These are phyloP conservation scores for Verasper variegatus DNA, from an alignment of 2,113 vertebrate genomes.

Conservation along the genomic window DNA sequence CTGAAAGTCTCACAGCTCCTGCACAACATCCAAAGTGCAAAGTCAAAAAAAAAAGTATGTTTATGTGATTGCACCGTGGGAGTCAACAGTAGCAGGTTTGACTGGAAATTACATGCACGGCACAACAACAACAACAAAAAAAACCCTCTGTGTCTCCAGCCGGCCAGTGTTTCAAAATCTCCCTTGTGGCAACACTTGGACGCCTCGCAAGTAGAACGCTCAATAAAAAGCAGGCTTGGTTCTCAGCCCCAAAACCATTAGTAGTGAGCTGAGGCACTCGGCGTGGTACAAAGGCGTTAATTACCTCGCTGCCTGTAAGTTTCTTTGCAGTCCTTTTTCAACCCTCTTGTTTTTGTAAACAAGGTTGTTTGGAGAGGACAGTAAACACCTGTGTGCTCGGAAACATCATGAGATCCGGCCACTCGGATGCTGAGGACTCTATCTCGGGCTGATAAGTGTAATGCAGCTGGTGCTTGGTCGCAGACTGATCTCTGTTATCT, in stretches of 20 bases:
- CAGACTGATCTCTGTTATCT: constrained; percentile 50
- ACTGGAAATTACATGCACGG: constrained; percentile 71
- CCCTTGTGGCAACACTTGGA: constrained; percentile 75
- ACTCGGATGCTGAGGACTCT: constrained; percentile 42
- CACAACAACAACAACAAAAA: constrained; percentile 56
- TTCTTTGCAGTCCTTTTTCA: constrained; percentile 36
- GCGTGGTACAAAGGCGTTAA: constrained; percentile 70
- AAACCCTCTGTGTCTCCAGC: constrained; percentile 59
- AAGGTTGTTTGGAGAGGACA: constrained; percentile 53
- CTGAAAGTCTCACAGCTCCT: constrained; percentile 41
- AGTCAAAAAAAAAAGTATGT: constrained; percentile 40
- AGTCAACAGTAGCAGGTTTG: constrained; percentile 67
- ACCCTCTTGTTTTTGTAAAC: constrained; percentile 66
- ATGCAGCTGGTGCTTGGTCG: constrained; percentile 28
- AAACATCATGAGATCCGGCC: constrained; percentile 50
- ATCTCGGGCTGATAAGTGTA: constrained; percentile 55
- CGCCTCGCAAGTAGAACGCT: constrained; percentile 56
- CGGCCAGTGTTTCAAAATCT: constrained; percentile 66
- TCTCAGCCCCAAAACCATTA: constrained; percentile 71
- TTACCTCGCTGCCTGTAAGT: constrained; percentile 62
- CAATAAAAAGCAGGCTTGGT: constrained; percentile 75
- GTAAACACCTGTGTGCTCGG: constrained; percentile 78
- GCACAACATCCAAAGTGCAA: constrained; percentile 24
- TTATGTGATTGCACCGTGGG: constrained; percentile 58
- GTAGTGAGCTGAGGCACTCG: constrained; percentile 57